A percentile compares a stretch with the other conserved stretches of the same genome.
These are phyloP conservation scores for Otocyon megalotis DNA, from an alignment of 2,113 vertebrate genomes.

Conservation along the genomic window DNA sequence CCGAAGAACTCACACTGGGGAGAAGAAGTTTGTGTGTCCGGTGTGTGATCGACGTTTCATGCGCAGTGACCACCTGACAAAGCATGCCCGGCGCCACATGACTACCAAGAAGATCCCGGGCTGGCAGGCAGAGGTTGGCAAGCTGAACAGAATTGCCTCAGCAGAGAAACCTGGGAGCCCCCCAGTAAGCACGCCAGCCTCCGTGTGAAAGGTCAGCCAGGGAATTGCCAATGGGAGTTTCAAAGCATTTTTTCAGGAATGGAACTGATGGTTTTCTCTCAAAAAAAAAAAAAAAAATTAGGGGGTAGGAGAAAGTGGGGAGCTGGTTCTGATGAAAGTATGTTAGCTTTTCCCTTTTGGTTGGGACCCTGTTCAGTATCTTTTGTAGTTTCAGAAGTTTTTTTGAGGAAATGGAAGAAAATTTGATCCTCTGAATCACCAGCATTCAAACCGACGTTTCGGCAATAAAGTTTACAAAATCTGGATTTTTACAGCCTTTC, in stretches of 20 bases:
- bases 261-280: background rate
- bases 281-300: background rate
- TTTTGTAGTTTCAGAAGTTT: constrained; percentile 47
- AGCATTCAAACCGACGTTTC: constrained; percentile 84
- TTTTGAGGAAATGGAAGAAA: constrained; percentile 48
- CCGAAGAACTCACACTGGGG: constrained; percentile 96
- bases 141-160: constrained; percentile 85
- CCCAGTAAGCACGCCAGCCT: constrained; percentile 59
- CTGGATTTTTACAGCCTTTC: constrained; percentile 81
- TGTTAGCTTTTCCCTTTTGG: constrained; percentile 53
- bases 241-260: background rate
- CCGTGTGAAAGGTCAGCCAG: constrained; percentile 52
- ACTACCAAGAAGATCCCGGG: constrained; percentile 91
- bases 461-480: constrained; percentile 80
- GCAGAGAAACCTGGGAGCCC: constrained; percentile 84
- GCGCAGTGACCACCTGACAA: constrained; percentile 98
- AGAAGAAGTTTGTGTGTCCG: constrained; percentile 96
- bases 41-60: constrained; percentile 98
- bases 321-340: constrained; percentile 23
- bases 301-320: background rate
- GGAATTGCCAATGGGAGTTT: background rate
- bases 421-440: constrained; percentile 83
- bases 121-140: constrained; percentile 92
- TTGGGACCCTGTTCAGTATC: constrained; percentile 69
- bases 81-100: constrained; percentile 96